Evolutionary conservation across 2,797 vertebrate genomes (phyloP).

Genomic region (Australoheros facetus): DNA sequence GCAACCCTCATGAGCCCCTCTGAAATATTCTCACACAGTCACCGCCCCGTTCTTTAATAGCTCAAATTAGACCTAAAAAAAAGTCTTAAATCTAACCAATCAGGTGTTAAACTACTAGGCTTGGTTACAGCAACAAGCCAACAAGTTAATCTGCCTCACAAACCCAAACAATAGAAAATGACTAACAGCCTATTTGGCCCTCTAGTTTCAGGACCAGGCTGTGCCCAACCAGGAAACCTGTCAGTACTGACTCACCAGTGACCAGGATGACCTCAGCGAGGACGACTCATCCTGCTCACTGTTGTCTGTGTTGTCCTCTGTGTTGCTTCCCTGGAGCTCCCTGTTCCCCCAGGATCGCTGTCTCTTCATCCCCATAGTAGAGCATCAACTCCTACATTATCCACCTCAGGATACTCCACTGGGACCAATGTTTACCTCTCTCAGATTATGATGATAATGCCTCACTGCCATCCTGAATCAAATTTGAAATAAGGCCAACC

Average conservation of each 20-base stretch:
- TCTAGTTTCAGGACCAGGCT: constrained; percentile 7
- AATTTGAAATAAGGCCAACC: constrained; percentile 35
- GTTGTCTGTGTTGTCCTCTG: constrained; percentile 69
- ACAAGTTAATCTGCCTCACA: constrained; percentile 7
- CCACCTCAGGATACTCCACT: constrained; percentile 40
- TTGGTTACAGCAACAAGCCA: neutral
- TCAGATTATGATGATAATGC: constrained; percentile 15
- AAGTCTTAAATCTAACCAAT: neutral
- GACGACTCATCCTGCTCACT: constrained; percentile 69
- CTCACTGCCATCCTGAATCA: constrained; percentile 51
- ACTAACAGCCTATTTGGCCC: neutral
- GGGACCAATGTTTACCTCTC: constrained; percentile 21
- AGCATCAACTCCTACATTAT: neutral
- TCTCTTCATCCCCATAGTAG: constrained; percentile 67
- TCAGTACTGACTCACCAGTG: constrained; percentile 75
- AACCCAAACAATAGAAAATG: constrained; percentile 23
- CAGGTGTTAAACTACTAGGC: neutral
- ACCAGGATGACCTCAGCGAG: constrained; percentile 70
- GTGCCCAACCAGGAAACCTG: constrained; percentile 4
- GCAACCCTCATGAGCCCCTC: neutral
- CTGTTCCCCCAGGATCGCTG: constrained; percentile 50
- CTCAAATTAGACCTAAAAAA: neutral
- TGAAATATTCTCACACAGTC: neutral
- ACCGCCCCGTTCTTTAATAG: neutral
- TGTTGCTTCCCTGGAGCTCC: constrained; percentile 53